Conservation (phyloP, 1,140 invertebrate species). For the Goniozus legneri region DNA sequence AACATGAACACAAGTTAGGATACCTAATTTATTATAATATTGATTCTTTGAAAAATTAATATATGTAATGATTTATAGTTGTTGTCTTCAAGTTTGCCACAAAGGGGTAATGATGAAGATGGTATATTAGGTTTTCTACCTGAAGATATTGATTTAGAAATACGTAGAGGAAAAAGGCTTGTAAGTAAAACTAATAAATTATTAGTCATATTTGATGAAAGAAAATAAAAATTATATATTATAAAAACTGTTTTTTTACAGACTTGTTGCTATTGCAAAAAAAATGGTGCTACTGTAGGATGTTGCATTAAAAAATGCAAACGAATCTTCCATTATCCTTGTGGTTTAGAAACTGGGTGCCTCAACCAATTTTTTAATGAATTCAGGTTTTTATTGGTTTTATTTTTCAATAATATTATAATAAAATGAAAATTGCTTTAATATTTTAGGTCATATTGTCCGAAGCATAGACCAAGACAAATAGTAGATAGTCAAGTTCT, state of each 20-base stretch:
- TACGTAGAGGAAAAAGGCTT: conserved; percentile 55
- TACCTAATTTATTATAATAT: too few species aligned
- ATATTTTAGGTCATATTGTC: conserved; percentile 59
- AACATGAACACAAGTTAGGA: too few species aligned
- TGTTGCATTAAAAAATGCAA: conserved; percentile 59
- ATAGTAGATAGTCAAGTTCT: conserved; percentile 40
- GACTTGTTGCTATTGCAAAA: conserved; percentile 61
- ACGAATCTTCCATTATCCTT: conserved; percentile 62
- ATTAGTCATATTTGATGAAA: conserved; percentile 9
- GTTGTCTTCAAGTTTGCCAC: conserved; percentile 61
- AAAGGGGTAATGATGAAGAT: conserved; percentile 58
- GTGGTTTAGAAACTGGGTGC: conserved; percentile 57
- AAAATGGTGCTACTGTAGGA: conserved; percentile 61
- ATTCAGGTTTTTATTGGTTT: conserved; percentile 53
- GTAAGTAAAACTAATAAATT: conserved; percentile 41
- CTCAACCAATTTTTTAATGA: conserved; percentile 62
- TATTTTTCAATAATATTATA: conserved; percentile 3
- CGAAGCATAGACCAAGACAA: conserved; percentile 58
- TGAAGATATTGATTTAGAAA: conserved; percentile 61
- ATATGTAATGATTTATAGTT: conserved; percentile 50
- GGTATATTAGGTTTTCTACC: conserved; percentile 64
- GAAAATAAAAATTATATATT: conserved; percentile 4
- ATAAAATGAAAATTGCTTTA: conserved; percentile 7
- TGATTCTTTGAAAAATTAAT: conserved; percentile 2
- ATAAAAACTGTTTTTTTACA: conserved; percentile 31